A percentile compares a stretch with the other conserved stretches of the same genome.
phyloP scores from a whole-genome alignment of 30 jellyfish, hydroid and myxozoan genomes.

The Pseudorhiza aurosa region DNA sequence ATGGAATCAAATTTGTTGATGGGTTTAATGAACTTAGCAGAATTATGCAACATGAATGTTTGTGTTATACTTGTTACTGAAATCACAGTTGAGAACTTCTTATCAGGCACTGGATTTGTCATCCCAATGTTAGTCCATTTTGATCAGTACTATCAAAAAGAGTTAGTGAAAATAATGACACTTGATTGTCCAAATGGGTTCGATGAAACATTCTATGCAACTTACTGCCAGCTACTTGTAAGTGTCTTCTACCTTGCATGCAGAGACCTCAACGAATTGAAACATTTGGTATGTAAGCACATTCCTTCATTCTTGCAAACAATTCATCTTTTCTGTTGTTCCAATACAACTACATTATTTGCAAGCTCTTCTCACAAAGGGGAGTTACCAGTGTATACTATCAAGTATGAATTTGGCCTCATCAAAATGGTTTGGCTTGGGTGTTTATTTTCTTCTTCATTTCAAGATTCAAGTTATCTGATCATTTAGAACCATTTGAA shows the following conservation, averaged over 20 bases:
- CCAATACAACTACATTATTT: too few species aligned
- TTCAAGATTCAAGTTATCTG: too few species aligned
- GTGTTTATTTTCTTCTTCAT: too few species aligned
- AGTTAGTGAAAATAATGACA: slow-evolving; percentile 64
- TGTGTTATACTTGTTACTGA: slow-evolving; percentile 73
- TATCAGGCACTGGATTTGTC: slow-evolving; percentile 45
- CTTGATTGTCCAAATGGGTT: slow-evolving; percentile 69
- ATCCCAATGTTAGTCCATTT: slow-evolving; percentile 64
- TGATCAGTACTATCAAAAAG: slow-evolving; percentile 58
- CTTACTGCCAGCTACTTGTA: slow-evolving; percentile 64
- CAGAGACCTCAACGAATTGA: slow-evolving; percentile 71
- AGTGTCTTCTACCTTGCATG: slow-evolving; percentile 73
- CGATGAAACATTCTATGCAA: slow-evolving; percentile 42
- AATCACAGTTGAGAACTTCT: slow-evolving; percentile 70
- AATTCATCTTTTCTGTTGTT: too few species aligned
- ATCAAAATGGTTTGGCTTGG: too few species aligned
- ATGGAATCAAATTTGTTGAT: slow-evolving; percentile 79
- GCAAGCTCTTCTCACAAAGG: too few species aligned
- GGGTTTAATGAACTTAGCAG: slow-evolving; percentile 54
- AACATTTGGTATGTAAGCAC: slow-evolving; percentile 83
- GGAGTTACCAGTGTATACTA: too few species aligned
- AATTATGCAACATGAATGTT: slow-evolving; percentile 38
- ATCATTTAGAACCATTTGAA: too few species aligned
- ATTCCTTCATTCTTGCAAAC: too few species aligned
- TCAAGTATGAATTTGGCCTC: too few species aligned